phyloP scores from a whole-genome alignment of 2,888 invertebrate genomes.

The Drosophila paranaensis region DNA sequence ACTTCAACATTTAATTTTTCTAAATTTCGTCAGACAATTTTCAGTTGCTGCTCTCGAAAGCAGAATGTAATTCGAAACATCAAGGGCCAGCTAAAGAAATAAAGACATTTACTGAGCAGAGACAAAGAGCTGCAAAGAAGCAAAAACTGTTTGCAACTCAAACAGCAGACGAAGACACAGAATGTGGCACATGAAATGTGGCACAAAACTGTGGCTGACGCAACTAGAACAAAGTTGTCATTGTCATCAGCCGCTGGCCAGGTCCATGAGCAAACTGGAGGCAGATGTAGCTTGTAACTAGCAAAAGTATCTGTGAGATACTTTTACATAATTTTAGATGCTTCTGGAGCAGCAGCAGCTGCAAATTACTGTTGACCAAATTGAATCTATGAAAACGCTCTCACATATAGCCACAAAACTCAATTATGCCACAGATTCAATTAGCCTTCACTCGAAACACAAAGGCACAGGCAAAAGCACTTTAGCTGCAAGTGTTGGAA shows the following conservation, averaged over 20 bases:
- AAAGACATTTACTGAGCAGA: constrained; percentile 14
- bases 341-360: constrained; percentile 4
- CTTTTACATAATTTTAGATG: constrained; percentile 4
- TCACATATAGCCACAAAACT: constrained; percentile 33
- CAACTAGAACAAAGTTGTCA: constrained; percentile 60
- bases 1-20: not conserved
- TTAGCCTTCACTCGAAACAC: constrained; percentile 23
- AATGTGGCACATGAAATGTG: constrained; percentile 53
- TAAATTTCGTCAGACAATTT: not conserved
- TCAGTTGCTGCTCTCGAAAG: constrained; percentile 1
- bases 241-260: constrained; percentile 33
- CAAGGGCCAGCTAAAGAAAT: not conserved
- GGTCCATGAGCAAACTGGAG: not conserved
- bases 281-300: not conserved
- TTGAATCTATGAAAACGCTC: constrained; percentile 41
- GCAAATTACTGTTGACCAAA: constrained; percentile 18
- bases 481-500: not conserved
- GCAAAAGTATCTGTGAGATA: constrained; percentile 15
- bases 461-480: constrained; percentile 1
- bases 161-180: constrained; percentile 28
- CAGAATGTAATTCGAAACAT: not conserved
- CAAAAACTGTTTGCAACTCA: constrained; percentile 26
- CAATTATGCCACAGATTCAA: constrained; percentile 49
- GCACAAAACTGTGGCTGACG: constrained; percentile 53
- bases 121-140: constrained; percentile 2